phyloP scores from a whole-genome alignment of 2,797 vertebrate species.

The Sebastes taczanowskii region DNA sequence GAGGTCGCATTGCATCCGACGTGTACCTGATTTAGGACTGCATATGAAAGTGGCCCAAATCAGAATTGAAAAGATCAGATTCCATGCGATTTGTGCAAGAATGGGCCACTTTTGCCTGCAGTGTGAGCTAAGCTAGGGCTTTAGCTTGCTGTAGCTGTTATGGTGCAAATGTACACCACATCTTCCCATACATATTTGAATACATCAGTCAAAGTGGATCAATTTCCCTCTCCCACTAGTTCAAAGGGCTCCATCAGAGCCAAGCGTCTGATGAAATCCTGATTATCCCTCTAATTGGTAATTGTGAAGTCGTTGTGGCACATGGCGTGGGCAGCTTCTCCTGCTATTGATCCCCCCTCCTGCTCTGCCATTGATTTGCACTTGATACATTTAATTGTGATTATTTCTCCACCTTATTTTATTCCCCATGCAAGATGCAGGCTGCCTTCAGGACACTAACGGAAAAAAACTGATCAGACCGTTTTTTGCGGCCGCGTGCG shows the following conservation, averaged over 20 bases:
- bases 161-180: background rate
- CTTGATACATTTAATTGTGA: constrained; percentile 68
- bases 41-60: too few relatives aligned
- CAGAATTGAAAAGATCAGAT: background rate
- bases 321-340: constrained; percentile 32
- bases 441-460: constrained; percentile 7
- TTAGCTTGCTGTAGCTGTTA: background rate
- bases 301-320: constrained; percentile 55
- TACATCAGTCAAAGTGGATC: constrained; percentile 35
- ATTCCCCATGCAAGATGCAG: background rate
- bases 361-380: constrained; percentile 53
- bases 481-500: background rate
- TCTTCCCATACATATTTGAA: constrained; percentile 40
- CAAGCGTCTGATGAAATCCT: constrained; percentile 60
- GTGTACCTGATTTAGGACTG: background rate
- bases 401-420: constrained; percentile 44
- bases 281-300: constrained; percentile 67
- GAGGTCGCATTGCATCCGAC: background rate
- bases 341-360: constrained; percentile 38
- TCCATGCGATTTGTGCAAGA: background rate
- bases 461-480: background rate
- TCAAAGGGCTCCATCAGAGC: constrained; percentile 59
- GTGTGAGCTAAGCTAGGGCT: background rate
- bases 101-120: background rate
- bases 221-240: constrained; percentile 33